A percentile compares a stretch with the other conserved stretches of the same genome.
Conservation (phyloP, 1,140 invertebrate species). For the Metopolophium dirhodum region DNA sequence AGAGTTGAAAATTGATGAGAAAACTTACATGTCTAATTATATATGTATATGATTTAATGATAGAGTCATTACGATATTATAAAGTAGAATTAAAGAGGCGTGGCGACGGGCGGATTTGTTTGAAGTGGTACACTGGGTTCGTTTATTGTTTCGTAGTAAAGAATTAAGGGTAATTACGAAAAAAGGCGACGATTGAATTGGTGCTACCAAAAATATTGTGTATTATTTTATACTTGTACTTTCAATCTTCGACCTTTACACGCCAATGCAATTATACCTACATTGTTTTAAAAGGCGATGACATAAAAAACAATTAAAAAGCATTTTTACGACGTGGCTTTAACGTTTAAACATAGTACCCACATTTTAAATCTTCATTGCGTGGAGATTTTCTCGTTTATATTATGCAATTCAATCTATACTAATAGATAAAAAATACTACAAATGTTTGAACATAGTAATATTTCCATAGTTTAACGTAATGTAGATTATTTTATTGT, state of each 20-base stretch:
- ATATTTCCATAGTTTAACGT: background rate
- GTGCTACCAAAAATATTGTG: background rate
- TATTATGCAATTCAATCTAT: background rate
- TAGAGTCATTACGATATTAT: background rate
- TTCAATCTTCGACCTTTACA: background rate
- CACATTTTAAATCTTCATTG: background rate
- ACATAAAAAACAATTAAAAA: background rate
- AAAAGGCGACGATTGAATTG: background rate
- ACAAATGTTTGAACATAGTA: background rate
- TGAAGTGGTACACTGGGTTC: background rate
- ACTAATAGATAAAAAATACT: background rate
- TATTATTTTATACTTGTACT: background rate
- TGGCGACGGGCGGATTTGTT: background rate
- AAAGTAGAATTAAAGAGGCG: background rate
- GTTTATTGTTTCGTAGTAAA: background rate
- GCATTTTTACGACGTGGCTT: background rate
- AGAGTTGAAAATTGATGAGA: background rate
- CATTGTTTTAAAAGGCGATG: background rate
- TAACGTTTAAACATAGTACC: background rate
- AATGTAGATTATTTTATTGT: background rate
- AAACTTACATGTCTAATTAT: background rate
- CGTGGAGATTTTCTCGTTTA: background rate
- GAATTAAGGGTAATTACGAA: background rate
- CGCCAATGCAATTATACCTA: background rate
- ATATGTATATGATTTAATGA: background rate